These are phyloP conservation scores for Theretra japonica DNA, from an alignment of 2,888 invertebrate genomes.

Conservation along the genomic window DNA sequence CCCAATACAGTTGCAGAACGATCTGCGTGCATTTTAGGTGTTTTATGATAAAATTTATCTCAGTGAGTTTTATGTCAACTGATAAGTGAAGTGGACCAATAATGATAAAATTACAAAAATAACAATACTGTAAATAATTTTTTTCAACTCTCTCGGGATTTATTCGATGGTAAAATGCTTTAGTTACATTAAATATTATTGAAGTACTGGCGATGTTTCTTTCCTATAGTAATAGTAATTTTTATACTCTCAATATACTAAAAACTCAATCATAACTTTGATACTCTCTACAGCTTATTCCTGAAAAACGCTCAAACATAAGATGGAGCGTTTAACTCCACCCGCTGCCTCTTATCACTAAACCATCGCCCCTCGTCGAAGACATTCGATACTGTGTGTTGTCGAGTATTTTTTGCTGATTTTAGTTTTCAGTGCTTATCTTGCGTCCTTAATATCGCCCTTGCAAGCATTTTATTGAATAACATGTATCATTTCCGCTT, in stretches of 20 bases:
- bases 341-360: background rate
- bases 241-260: no score
- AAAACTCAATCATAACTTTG: no score
- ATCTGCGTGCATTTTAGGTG: background rate
- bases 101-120: no score
- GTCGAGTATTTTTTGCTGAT: conserved; percentile 36
- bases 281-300: no score
- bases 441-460: conserved; percentile 2
- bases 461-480: conserved; percentile 28
- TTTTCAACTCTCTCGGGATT: no score
- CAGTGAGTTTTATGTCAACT: background rate
- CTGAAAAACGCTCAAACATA: background rate
- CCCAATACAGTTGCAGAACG: background rate
- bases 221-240: no score
- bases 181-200: no score
- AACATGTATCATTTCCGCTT: conserved; percentile 19
- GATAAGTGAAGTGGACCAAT: no score
- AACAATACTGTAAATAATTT: no score
- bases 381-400: conserved; percentile 14
- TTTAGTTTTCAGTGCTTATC: conserved; percentile 26
- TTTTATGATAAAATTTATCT: background rate
- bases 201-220: no score
- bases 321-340: background rate
- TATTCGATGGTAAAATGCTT: no score
- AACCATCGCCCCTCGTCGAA: background rate